Conservation (phyloP, 2,797 vertebrate species). For the Champsocephalus esox region DNA sequence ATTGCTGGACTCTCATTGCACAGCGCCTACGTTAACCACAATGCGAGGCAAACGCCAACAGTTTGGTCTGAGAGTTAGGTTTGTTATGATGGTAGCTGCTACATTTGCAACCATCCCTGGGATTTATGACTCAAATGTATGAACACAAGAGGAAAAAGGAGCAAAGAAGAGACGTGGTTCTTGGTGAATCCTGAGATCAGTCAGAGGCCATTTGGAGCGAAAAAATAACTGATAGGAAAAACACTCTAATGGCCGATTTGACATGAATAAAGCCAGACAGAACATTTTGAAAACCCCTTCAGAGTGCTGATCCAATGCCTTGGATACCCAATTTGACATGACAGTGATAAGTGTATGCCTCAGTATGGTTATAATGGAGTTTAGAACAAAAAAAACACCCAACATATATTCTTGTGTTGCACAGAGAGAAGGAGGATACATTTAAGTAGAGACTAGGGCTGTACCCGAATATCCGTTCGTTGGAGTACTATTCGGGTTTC, state of each 20-base stretch:
- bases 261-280: not conserved
- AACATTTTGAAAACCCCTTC: not conserved
- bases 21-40: not conserved
- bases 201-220: not conserved
- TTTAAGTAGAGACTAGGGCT: not conserved
- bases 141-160: not conserved
- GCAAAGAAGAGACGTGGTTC: not conserved
- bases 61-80: not conserved
- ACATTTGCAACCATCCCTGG: not conserved
- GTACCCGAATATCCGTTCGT: too few species aligned
- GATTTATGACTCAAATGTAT: not conserved
- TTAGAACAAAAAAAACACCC: not conserved
- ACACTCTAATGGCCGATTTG: not conserved
- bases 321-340: not conserved
- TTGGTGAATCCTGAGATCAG: not conserved
- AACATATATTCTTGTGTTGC: not conserved
- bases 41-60: not conserved
- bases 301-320: not conserved
- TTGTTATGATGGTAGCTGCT: not conserved
- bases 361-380: not conserved
- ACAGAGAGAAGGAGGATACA: constrained; percentile 10
- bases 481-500: too few species aligned
- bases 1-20: not conserved
- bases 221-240: not conserved
- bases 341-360: not conserved